Conservation (phyloP, 1,140 invertebrate species). For the Procambarus clarkii region DNA sequence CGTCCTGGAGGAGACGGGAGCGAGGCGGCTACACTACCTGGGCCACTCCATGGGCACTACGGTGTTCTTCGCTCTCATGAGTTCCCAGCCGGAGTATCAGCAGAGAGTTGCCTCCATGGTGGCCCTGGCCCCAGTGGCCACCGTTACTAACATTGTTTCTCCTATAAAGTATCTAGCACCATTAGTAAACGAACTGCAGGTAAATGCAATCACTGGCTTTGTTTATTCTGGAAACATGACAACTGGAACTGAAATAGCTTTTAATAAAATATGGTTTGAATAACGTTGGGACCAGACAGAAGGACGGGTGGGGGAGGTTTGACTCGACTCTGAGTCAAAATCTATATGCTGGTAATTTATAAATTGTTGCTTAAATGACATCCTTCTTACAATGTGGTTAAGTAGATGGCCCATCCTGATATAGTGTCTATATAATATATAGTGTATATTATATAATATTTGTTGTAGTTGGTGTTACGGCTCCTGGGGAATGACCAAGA, state of each 20-base stretch:
- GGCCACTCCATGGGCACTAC: conserved; percentile 85
- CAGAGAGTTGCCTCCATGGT: conserved; percentile 41
- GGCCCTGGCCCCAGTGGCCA: conserved; percentile 52
- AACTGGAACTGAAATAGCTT: too few relatives aligned
- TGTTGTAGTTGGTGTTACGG: conserved; percentile 15
- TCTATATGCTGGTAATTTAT: too few relatives aligned
- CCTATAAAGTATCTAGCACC: conserved; percentile 60
- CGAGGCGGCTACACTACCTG: conserved; percentile 81
- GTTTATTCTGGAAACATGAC: too few relatives aligned
- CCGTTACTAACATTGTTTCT: conserved; percentile 40
- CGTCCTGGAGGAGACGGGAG: conserved; percentile 78
- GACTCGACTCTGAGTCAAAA: too few relatives aligned
- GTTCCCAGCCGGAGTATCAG: conserved; percentile 73
- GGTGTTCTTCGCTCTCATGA: conserved; percentile 74
- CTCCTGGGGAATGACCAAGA: conserved; percentile 54
- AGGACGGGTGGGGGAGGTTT: too few relatives aligned
- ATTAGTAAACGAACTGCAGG: conserved; percentile 48
- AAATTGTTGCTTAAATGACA: too few relatives aligned
- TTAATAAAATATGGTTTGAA: too few relatives aligned
- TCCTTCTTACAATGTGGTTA: too few relatives aligned
- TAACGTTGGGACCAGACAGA: too few relatives aligned
- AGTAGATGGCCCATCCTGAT: too few relatives aligned
- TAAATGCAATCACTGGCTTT: neutral
- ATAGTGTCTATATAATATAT: too few relatives aligned
- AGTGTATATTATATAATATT: too few relatives aligned